phyloP scores from a whole-genome alignment of 64 coral and sea anemone species.

The Pachyseris speciosa region DNA sequence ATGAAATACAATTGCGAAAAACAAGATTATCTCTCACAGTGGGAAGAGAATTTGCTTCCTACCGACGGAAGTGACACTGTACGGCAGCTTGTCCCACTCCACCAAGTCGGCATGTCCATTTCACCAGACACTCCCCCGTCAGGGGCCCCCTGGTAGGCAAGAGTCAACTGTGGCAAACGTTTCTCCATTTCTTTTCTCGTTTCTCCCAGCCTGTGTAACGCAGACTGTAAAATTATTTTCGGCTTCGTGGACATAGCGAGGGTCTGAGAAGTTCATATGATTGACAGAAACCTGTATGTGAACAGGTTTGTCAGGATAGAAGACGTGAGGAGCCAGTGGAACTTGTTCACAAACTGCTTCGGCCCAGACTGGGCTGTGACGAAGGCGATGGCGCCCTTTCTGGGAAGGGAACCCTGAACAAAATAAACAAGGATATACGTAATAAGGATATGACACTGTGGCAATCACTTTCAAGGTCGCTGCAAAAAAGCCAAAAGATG shows the following conservation, averaged over 20 bases:
- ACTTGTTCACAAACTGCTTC: constrained; percentile 57
- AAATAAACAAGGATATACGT: not conserved
- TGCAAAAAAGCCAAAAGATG: too few relatives aligned
- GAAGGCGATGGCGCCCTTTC: constrained; percentile 36
- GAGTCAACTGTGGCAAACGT: constrained; percentile 59
- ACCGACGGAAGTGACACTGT: constrained; percentile 24
- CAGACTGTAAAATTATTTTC: constrained; percentile 53
- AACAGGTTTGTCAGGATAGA: constrained; percentile 85
- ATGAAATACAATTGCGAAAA: too few relatives aligned
- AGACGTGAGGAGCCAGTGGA: constrained; percentile 47
- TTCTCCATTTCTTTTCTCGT: constrained; percentile 21
- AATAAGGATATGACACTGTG: too few relatives aligned
- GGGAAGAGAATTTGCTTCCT: not conserved
- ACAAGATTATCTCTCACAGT: too few relatives aligned
- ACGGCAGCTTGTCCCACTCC: constrained; percentile 59
- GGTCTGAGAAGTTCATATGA: constrained; percentile 62
- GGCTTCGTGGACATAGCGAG: constrained; percentile 58
- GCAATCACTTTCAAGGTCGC: too few relatives aligned
- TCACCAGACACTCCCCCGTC: constrained; percentile 51
- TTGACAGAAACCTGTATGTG: constrained; percentile 80
- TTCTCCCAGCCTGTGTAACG: constrained; percentile 62
- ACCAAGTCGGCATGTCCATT: constrained; percentile 43
- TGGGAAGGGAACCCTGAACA: constrained; percentile 68
- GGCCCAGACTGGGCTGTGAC: not conserved
- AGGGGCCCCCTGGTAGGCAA: constrained; percentile 67